A percentile compares a stretch with the other conserved stretches of the same genome.
phyloP scores from a whole-genome alignment of 2,888 invertebrate genomes.

The Dugesia japonica region DNA sequence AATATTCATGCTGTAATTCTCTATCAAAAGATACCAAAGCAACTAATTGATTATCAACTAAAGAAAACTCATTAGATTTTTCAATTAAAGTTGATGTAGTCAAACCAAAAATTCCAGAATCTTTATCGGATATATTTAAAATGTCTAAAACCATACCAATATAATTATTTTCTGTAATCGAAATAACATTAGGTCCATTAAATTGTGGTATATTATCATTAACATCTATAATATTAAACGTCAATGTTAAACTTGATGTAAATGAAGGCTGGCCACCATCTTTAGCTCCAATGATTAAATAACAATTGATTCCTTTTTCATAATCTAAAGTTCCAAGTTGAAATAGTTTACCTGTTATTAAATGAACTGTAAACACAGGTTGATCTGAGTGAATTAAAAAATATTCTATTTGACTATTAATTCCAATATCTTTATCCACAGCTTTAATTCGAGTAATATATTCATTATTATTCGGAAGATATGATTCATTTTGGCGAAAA shows the following conservation, averaged over 20 bases:
- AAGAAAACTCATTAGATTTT: background rate
- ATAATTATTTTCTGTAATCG: background rate
- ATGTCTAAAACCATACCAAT: background rate
- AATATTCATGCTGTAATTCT: background rate
- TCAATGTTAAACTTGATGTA: constrained; percentile 1
- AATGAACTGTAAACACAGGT: background rate
- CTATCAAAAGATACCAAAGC: background rate
- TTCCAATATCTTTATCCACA: background rate
- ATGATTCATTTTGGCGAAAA: background rate
- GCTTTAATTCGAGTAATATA: background rate
- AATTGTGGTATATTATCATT: background rate
- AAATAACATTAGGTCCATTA: background rate
- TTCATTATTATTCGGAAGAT: background rate
- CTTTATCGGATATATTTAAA: constrained; percentile 1
- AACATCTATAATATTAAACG: background rate
- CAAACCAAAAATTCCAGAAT: background rate
- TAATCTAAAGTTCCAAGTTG: background rate
- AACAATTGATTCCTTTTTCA: background rate
- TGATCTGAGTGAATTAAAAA: background rate
- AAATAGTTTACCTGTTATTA: background rate
- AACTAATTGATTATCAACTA: background rate
- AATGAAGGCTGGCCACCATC: background rate
- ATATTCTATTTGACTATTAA: background rate
- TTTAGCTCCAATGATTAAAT: background rate
- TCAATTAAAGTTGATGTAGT: background rate